Evolutionary conservation across 2,113 vertebrate genomes (phyloP).

Genomic region (Leptobrachium ailaonicum): DNA sequence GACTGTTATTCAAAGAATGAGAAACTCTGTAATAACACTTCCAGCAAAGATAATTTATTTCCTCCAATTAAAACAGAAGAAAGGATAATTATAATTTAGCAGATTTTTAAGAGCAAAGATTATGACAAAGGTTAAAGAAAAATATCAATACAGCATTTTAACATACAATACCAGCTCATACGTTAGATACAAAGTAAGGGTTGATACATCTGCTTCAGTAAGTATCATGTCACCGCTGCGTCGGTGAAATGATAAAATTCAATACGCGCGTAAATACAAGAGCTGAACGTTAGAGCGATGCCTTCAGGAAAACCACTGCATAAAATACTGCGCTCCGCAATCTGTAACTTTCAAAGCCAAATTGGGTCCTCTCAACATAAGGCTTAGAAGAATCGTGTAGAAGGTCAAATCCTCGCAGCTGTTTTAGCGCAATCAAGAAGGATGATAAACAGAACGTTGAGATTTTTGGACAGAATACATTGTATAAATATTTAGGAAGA

Average conservation of each 20-base stretch:
- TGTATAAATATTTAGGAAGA: neutral
- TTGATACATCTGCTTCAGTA: too few species aligned
- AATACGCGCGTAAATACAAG: neutral
- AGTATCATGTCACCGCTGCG: too few species aligned
- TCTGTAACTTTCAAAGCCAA: constrained; percentile 1
- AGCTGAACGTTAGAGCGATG: neutral
- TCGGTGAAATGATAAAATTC: neutral
- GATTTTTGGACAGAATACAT: neutral
- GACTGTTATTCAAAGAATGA: too few species aligned
- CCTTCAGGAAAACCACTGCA: neutral
- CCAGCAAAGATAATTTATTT: too few species aligned
- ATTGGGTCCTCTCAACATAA: constrained; percentile 1
- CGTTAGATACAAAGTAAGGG: too few species aligned
- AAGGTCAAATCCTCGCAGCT: neutral
- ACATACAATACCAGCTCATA: too few species aligned
- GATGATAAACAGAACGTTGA: neutral
- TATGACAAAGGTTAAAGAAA: too few species aligned
- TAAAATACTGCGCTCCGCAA: neutral
- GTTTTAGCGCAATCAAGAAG: neutral
- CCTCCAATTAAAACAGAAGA: too few species aligned
- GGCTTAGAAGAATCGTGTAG: neutral
- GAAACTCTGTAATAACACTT: too few species aligned
- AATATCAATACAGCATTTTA: too few species aligned
- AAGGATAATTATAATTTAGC: too few species aligned
- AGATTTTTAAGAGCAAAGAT: too few species aligned